phyloP scores from a whole-genome alignment of 2,113 vertebrate species.

The Stomatorhinus ivindoensis region DNA sequence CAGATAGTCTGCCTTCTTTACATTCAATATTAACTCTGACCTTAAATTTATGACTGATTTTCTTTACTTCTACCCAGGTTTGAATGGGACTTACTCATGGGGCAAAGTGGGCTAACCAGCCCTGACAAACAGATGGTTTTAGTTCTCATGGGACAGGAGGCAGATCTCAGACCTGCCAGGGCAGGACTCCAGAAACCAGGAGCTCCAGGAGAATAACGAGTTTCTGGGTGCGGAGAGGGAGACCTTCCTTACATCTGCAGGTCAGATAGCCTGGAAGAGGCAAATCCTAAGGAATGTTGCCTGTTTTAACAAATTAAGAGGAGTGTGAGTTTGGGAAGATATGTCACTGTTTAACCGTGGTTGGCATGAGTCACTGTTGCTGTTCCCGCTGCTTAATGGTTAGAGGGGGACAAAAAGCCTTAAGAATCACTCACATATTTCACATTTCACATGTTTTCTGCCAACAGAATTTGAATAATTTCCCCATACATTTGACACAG shows the following conservation, averaged over 20 bases:
- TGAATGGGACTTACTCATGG: background rate
- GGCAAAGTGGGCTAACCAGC: background rate
- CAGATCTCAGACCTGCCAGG: background rate
- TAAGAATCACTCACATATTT: background rate
- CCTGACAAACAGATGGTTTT: background rate
- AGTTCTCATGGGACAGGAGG: background rate
- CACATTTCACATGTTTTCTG: background rate
- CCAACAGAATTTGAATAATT: background rate
- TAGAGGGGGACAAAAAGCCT: background rate
- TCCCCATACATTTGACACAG: background rate
- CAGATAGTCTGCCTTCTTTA: background rate
- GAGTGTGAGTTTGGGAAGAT: conserved; percentile 7
- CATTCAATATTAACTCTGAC: background rate
- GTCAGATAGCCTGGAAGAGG: background rate
- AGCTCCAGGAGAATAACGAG: background rate
- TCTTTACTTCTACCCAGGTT: background rate
- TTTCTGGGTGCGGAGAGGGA: conserved; percentile 1
- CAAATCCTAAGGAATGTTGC: background rate
- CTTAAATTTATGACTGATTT: background rate
- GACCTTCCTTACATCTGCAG: background rate
- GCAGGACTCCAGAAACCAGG: conserved; percentile 6
- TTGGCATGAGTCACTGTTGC: background rate
- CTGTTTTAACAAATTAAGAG: conserved; percentile 8
- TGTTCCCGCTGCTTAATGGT: background rate
- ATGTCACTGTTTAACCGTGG: background rate